Evolutionary conservation across 2,888 invertebrate species (phyloP).

Genomic region (Parasteatoda lunata): DNA sequence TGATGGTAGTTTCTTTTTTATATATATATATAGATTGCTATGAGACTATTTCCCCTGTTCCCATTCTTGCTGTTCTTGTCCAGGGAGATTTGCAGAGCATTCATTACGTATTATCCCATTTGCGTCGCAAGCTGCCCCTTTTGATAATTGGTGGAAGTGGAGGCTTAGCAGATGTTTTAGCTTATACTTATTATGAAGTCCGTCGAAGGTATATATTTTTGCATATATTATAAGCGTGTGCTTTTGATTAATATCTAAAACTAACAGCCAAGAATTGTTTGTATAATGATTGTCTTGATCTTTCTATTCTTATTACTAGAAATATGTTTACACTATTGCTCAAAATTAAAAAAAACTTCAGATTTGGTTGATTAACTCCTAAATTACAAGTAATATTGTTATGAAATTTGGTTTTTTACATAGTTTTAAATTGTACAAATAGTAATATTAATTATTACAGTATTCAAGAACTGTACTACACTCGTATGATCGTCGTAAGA

Average conservation of each 20-base stretch:
- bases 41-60: constrained; percentile 14
- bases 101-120: constrained; percentile 71
- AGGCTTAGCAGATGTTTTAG: constrained; percentile 73
- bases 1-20: too few species aligned
- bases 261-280: too few species aligned
- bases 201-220: constrained; percentile 70
- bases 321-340: neutral
- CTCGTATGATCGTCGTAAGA: neutral
- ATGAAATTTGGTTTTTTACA: neutral
- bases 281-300: too few species aligned
- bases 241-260: too few species aligned
- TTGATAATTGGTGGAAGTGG: constrained; percentile 74
- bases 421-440: neutral
- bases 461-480: neutral
- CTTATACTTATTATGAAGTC: constrained; percentile 73
- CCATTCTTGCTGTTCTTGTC: constrained; percentile 45
- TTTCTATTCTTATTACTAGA: too few species aligned
- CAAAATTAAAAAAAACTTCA: neutral
- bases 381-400: neutral
- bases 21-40: too few species aligned
- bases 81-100: constrained; percentile 33
- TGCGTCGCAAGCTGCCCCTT: constrained; percentile 73
- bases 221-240: too few species aligned
- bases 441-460: too few species aligned
- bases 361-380: neutral